Base-by-base conservation (phyloP, 2,113 vertebrate genomes). In the Pituophis catenifer region DNA sequence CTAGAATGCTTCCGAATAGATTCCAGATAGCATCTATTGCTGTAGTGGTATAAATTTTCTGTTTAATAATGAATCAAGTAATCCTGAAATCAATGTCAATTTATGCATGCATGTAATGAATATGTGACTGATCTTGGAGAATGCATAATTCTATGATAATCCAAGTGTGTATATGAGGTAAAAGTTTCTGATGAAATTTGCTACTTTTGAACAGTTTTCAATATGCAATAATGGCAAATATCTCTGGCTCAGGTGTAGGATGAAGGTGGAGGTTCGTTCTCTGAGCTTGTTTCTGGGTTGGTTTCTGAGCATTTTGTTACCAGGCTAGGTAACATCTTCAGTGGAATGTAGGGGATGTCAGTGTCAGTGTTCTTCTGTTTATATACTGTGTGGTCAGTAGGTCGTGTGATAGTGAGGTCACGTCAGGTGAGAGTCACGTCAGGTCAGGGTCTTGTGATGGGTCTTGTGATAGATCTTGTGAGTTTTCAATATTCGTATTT, bases 31-130 rank as follows among this genome's bases (percentile, higher is more conserved):
- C 54, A 89, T 89, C 70, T 44, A 62, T 65, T 50, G 89, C 52
- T 62, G 19, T 55, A 86, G n/a, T 86, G 11, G n/a, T 89, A 62
- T 89, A 33, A 81, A 89, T 92, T 29, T 50, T 89, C 65, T 81
- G 91, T 86, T 90, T 89, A 89, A 90, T 91, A 38, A 89, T 85
- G 55, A 89, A 48, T 65, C 87, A 86, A 59, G 29, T 85, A 44
- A 85, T 58, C 12, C n/a, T 88, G 58, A 89, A 89, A 86, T 55
- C 48, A 89, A 81, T 93, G 62, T 85, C 55, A 92, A 58, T 59
- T 48, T 29, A 86, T 85, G 24, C 88, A 57, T 70, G 0, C 93
- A 62, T 54, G 29, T 62, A 59, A 93, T 90, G 65, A 91, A 91
- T 59, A 55, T 89, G 50, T 21, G 8, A 44, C 15, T 15, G 92